Evolutionary conservation across 1,140 invertebrate genomes (phyloP).

Genomic region (Drosophila bifasciata): DNA sequence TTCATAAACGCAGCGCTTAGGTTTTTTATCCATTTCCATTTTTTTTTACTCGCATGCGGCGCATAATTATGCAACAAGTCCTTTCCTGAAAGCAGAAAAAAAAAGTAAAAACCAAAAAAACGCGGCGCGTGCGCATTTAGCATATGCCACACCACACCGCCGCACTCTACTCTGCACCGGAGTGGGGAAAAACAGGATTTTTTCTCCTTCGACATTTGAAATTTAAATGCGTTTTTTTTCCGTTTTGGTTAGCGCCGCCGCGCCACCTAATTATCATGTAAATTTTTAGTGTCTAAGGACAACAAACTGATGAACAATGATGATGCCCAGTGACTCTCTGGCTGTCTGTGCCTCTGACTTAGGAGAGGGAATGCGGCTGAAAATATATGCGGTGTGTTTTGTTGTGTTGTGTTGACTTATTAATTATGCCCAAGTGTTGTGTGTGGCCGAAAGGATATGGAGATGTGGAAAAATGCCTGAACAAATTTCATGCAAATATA

Average conservation of each 20-base stretch:
- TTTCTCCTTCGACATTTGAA: constrained; percentile 68
- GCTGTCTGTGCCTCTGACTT: constrained; percentile 37
- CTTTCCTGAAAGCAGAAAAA: constrained; percentile 60
- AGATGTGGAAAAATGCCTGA: constrained; percentile 55
- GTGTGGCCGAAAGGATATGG: constrained; percentile 55
- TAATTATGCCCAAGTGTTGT: constrained; percentile 76
- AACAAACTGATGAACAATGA: constrained; percentile 38
- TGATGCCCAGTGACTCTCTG: constrained; percentile 24
- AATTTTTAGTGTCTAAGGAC: constrained; percentile 70
- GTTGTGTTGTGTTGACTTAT: constrained; percentile 55
- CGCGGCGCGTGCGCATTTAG: constrained; percentile 80
- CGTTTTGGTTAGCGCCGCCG: constrained; percentile 50
- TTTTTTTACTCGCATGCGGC: constrained; percentile 68
- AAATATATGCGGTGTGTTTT: constrained; percentile 14
- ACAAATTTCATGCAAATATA: constrained; percentile 77
- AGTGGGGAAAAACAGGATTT: constrained; percentile 62
- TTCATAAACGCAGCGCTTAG: constrained; percentile 80
- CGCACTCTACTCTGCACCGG: constrained; percentile 1
- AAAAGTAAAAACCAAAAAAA: constrained; percentile 50
- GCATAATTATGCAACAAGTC: constrained; percentile 83
- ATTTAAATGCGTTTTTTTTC: constrained; percentile 67
- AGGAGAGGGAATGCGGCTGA: constrained; percentile 21
- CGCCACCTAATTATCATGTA: constrained; percentile 78
- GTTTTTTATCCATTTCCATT: constrained; percentile 55
- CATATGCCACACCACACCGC: constrained; percentile 38